These are phyloP conservation scores for Cichlasoma orientale DNA, from an alignment of 2,797 vertebrate species.

Conservation along the genomic window DNA sequence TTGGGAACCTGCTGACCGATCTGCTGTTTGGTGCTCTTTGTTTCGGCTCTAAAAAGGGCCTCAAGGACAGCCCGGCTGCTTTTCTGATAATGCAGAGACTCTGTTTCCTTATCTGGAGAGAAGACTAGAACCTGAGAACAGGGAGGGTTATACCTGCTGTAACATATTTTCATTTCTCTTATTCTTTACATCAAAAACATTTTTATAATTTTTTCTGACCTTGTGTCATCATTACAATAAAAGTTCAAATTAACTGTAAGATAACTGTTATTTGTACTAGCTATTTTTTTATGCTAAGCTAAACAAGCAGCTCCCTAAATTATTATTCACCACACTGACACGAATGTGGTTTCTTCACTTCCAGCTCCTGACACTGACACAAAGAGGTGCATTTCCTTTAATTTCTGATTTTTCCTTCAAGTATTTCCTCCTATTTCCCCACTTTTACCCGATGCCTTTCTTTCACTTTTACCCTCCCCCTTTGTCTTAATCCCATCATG, in stretches of 20 bases:
- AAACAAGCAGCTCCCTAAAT: neutral
- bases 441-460: neutral
- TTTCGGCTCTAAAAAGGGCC: neutral
- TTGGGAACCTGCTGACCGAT: neutral
- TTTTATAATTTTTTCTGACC: neutral
- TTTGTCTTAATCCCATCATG: neutral
- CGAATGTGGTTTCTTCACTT: neutral
- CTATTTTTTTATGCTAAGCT: neutral
- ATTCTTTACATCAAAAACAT: neutral
- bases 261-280: neutral
- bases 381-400: neutral
- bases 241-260: neutral
- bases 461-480: neutral
- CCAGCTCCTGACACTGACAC: fast-evolving
- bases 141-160: neutral
- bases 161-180: neutral
- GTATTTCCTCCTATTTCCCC: neutral
- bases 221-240: neutral
- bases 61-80: fast-evolving
- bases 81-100: neutral
- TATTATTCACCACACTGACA: neutral
- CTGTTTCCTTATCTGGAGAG: neutral
- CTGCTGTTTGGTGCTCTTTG: neutral
- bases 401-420: neutral
- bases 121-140: neutral